These are phyloP conservation scores for Sebastes melanostomus DNA, from an alignment of 2,797 vertebrate genomes.

Conservation along the genomic window DNA sequence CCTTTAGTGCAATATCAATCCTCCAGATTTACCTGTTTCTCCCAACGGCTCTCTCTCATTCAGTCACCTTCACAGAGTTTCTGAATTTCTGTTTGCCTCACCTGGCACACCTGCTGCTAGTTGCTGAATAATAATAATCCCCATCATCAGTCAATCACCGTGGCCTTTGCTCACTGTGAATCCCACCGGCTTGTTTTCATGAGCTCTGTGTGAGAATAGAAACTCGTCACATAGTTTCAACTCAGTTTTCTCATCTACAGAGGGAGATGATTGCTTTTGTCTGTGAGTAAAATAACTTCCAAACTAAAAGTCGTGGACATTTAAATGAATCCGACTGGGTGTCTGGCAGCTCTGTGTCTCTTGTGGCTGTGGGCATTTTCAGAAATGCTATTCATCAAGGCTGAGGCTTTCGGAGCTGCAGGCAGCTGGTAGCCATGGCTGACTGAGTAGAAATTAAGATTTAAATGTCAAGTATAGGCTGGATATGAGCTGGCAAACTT, in stretches of 20 bases:
- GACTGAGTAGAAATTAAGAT: not conserved
- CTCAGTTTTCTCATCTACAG: not conserved
- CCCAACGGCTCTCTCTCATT: not conserved
- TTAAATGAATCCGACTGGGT: not conserved
- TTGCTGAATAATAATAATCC: constrained; percentile 28
- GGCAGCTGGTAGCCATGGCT: not conserved
- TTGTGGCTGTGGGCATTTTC: not conserved
- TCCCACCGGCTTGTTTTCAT: not conserved
- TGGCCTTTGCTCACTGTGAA: not conserved
- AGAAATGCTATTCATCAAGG: not conserved
- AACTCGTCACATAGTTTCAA: not conserved
- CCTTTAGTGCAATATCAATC: not conserved
- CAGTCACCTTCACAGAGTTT: not conserved
- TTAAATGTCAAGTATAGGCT: not conserved
- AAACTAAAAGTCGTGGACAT: not conserved
- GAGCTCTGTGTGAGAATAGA: not conserved
- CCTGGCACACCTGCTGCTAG: not conserved
- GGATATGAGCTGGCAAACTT: not conserved
- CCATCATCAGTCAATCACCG: constrained; percentile 13
- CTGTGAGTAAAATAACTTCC: not conserved
- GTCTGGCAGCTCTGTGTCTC: not conserved
- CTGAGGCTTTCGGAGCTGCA: not conserved
- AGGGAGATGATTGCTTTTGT: constrained; percentile 2
- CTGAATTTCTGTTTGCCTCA: constrained; percentile 6
- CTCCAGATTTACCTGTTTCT: not conserved